phyloP scores from a whole-genome alignment of 2,888 invertebrate genomes.

The Drosophila infuscata region DNA sequence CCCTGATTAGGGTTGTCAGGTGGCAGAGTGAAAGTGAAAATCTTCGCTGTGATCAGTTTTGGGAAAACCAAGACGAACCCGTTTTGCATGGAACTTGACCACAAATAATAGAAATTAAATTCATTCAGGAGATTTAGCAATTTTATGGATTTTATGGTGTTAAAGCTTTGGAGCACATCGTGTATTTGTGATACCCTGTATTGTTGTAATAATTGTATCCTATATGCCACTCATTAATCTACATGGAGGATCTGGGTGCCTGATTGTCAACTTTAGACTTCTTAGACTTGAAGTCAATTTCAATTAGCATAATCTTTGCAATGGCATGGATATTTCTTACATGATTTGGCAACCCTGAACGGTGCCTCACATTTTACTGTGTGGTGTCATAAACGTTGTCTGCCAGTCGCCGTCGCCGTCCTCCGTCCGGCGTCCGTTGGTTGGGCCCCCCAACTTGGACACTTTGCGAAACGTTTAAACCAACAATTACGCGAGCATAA shows the following conservation, averaged over 20 bases:
- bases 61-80: not conserved
- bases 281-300: not conserved
- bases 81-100: not conserved
- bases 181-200: too few species aligned
- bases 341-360: conserved; percentile 65
- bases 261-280: not conserved
- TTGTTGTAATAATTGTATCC: not conserved
- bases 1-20: conserved; percentile 73
- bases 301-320: not conserved
- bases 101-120: not conserved
- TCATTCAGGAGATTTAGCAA: too few species aligned
- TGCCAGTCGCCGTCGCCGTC: conserved; percentile 16
- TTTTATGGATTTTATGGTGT: not conserved
- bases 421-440: not conserved
- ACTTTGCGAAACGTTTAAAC: conserved; percentile 83
- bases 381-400: conserved; percentile 67
- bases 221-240: not conserved
- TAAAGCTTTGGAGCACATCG: not conserved
- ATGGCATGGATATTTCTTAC: not conserved
- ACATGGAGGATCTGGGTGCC: not conserved
- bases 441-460: conserved; percentile 46
- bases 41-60: not conserved
- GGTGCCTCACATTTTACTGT: conserved; percentile 55
- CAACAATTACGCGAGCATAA: conserved; percentile 85
- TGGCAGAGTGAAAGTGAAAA: not conserved